Evolutionary conservation across 2,797 vertebrate species (phyloP), one percentile per base, ranked within the genome.

Genomic region (Coilia nasus): DNA sequence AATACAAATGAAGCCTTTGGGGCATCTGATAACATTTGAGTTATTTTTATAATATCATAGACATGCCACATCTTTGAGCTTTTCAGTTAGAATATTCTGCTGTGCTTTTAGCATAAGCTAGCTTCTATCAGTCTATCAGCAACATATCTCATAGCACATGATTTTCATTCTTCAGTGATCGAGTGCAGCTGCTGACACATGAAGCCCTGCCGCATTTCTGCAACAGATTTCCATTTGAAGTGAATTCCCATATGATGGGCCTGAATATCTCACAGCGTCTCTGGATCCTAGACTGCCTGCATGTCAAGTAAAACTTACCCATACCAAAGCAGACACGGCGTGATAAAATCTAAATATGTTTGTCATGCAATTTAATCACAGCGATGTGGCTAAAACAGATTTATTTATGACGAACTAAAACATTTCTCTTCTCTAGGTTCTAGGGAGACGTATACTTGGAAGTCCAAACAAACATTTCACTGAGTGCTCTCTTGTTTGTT

Each of bases 261-360:
- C 84, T 90, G 86, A 89, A 89, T 89, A 88, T 88, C 88, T 90
- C 88, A 89, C 86, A 83, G 44, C 31, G 44, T 21, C 35, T 78
- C 17, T 44, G 71, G 71, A 41, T 7, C 31, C 71, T 21, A 7
- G 31, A 54, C 50, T 54, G 7, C n/a, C 67, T 19, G 71, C 71
- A 78, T 44, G 71, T 78, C 71, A 41, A 78, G 21, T 78, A 41
- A 19, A 78, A 41, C 14, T 54, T n/a, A 44, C 17, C 17, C 71
- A 78, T 21, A 44, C 71, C 67, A 19, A 41, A 15, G 14, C 67
- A 35, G 67, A 75, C 67, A 75, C 6, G 19, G 35, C 35, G 35
- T 78, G 41, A 78, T 44, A 17, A 15, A 78, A 44, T 35, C 71
- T 19, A 78, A 44, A 78, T 21, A 21, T 78, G 71, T 44, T 44